Conservation (phyloP, 2,113 vertebrate species). For the Etheostoma spectabile region DNA sequence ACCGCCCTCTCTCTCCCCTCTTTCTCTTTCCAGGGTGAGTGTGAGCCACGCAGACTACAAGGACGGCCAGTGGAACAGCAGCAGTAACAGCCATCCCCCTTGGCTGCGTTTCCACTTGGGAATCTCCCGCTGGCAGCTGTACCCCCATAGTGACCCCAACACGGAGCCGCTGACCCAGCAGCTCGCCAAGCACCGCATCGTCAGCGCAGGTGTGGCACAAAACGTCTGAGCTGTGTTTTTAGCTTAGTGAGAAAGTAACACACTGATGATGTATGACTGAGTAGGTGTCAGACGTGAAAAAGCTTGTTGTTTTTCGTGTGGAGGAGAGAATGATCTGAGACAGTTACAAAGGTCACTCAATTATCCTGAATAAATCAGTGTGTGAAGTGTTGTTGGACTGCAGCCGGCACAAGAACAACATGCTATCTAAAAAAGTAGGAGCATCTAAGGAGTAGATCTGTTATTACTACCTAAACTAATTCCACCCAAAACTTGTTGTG, state of each 20-base stretch:
- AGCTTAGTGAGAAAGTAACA: background rate
- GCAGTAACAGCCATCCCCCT: constrained; percentile 76
- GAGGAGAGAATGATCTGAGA: background rate
- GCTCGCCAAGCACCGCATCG: constrained; percentile 76
- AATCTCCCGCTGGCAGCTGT: constrained; percentile 87
- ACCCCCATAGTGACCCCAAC: constrained; percentile 79
- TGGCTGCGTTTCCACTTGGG: constrained; percentile 87
- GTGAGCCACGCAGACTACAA: constrained; percentile 76
- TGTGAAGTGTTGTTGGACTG: background rate
- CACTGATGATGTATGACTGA: background rate
- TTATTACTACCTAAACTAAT: background rate
- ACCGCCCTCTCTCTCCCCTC: background rate
- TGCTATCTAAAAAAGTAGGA: background rate
- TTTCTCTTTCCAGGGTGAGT: constrained; percentile 79
- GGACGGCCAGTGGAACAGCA: constrained; percentile 76
- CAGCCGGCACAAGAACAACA: background rate
- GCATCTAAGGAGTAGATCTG: background rate
- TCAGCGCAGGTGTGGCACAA: constrained; percentile 80
- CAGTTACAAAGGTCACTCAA: background rate
- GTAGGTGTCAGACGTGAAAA: background rate
- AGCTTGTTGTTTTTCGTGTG: constrained; percentile 7
- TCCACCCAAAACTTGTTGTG: background rate
- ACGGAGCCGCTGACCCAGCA: constrained; percentile 76
- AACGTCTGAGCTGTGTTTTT: background rate
- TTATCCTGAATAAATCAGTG: background rate